These are phyloP conservation scores for Caenorhabditis sp. DNA, from an alignment of 2,888 invertebrate genomes.

Conservation along the genomic window DNA sequence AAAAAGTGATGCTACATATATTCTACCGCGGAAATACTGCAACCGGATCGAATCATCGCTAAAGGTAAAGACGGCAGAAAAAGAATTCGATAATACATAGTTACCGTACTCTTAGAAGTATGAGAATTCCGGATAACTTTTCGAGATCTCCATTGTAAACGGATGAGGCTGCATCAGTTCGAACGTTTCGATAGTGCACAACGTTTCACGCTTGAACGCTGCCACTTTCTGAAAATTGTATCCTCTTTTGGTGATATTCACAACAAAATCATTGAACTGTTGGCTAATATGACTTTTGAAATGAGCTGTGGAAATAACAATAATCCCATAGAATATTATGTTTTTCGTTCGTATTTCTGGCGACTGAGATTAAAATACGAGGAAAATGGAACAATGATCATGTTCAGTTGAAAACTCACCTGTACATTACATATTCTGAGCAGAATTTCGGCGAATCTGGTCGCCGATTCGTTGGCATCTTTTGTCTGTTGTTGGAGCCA, in stretches of 20 bases:
- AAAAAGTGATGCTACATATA: too few species aligned
- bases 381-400: too few species aligned
- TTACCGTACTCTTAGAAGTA: slow-evolving; percentile 58
- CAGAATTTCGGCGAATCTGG: slow-evolving; percentile 58
- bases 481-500: slow-evolving; percentile 60
- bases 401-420: slow-evolving; percentile 38
- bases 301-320: not conserved
- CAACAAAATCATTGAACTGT: slow-evolving; percentile 10
- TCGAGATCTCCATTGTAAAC: slow-evolving; percentile 78
- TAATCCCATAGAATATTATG: not conserved
- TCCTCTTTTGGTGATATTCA: not conserved
- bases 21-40: too few species aligned
- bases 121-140: slow-evolving; percentile 75
- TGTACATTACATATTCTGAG: slow-evolving; percentile 67
- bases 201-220: slow-evolving; percentile 78
- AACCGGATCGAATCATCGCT: too few species aligned
- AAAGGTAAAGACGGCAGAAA: not conserved
- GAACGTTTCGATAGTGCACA: slow-evolving; percentile 78
- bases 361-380: not conserved
- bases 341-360: not conserved
- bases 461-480: slow-evolving; percentile 54
- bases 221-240: slow-evolving; percentile 76
- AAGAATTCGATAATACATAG: not conserved
- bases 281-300: not conserved
- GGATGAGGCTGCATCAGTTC: slow-evolving; percentile 78